phyloP scores from a whole-genome alignment of 2,113 vertebrate genomes.

The Tiliqua scincoides region DNA sequence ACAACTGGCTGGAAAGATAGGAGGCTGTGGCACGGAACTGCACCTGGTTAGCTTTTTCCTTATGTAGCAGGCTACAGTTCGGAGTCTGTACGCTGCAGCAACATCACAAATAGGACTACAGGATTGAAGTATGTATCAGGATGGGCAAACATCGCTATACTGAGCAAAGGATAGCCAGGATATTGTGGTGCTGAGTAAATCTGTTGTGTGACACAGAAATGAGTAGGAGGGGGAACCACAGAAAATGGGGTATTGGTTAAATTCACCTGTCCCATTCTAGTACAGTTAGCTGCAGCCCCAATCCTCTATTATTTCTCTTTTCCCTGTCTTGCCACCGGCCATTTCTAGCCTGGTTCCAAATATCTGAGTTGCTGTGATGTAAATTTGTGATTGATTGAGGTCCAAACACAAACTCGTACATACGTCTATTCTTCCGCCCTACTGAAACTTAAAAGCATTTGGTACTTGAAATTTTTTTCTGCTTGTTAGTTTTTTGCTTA shows the following conservation, averaged over 20 bases:
- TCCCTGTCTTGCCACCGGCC: not conserved
- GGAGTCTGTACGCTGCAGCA: not conserved
- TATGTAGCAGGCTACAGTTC: too few species aligned
- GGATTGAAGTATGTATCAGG: not conserved
- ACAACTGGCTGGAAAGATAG: too few species aligned
- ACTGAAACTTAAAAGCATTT: too few species aligned
- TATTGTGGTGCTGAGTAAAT: not conserved
- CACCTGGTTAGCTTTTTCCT: too few species aligned
- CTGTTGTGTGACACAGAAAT: not conserved
- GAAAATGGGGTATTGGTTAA: not conserved
- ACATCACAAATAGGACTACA: not conserved
- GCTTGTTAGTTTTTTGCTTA: too few species aligned
- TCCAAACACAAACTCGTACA: too few species aligned
- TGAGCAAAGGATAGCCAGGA: not conserved
- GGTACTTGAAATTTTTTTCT: too few species aligned
- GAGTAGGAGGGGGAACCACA: not conserved
- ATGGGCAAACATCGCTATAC: not conserved
- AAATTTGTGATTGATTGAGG: too few species aligned
- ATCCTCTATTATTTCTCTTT: not conserved
- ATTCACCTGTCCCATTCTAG: not conserved
- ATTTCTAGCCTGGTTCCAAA: not conserved
- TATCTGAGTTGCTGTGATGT: not conserved
- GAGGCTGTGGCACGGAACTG: too few species aligned
- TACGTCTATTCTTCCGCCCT: too few species aligned
- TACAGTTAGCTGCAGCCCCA: not conserved